Conservation (phyloP, 2,888 invertebrate species). For the Baronia brevicornis region DNA sequence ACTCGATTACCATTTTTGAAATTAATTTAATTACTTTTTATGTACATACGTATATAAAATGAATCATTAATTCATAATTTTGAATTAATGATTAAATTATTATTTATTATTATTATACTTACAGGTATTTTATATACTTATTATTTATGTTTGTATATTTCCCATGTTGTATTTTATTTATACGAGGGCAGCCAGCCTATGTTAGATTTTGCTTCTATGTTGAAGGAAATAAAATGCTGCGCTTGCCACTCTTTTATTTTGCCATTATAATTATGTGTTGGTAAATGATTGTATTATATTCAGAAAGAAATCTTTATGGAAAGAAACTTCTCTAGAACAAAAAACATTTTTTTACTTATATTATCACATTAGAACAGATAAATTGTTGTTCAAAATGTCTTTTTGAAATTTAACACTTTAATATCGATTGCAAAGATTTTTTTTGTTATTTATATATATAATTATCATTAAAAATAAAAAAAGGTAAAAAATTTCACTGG, state of each 20-base stretch:
- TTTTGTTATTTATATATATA: too few species aligned
- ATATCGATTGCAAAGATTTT: too few species aligned
- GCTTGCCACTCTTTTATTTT: slow-evolving; percentile 46
- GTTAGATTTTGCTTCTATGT: slow-evolving; percentile 24
- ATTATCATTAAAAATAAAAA: too few species aligned
- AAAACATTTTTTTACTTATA: too few species aligned
- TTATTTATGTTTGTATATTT: too few species aligned
- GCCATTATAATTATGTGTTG: slow-evolving; percentile 10
- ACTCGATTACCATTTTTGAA: slow-evolving; percentile 8
- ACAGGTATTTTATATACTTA: slow-evolving; percentile 3
- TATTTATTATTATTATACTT: slow-evolving; percentile 23
- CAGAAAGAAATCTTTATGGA: too few species aligned
- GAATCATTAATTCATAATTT: neutral
- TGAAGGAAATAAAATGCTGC: slow-evolving; percentile 34
- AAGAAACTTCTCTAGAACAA: too few species aligned
- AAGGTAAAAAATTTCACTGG: too few species aligned
- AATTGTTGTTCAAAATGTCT: too few species aligned
- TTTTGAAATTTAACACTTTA: too few species aligned
- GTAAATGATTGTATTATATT: slow-evolving; percentile 14
- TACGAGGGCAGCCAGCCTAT: slow-evolving; percentile 67
- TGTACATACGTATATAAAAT: neutral
- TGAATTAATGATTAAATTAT: neutral
- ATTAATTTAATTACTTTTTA: too few species aligned
- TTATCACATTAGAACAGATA: too few species aligned
- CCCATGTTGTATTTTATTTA: slow-evolving; percentile 7